phyloP scores from a whole-genome alignment of 2,888 invertebrate species.

The Acanthosepion lycidas region DNA sequence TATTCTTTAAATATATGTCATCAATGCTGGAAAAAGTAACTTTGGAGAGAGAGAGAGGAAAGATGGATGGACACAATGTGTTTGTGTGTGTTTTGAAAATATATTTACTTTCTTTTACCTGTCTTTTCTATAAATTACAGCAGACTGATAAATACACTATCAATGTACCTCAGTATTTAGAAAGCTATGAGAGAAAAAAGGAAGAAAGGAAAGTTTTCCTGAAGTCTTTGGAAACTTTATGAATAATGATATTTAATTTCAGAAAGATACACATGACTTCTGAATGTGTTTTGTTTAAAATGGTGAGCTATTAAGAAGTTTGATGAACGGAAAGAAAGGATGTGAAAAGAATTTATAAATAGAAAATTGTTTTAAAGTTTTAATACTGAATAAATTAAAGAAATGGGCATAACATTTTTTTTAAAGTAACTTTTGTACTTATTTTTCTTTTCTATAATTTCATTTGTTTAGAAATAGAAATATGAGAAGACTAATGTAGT shows the following conservation, averaged over 20 bases:
- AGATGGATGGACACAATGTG: background rate
- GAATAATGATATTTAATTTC: background rate
- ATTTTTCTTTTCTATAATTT: no score
- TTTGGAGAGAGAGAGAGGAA: background rate
- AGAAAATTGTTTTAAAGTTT: no score
- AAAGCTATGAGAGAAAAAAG: background rate
- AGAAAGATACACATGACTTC: background rate
- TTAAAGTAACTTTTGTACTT: no score
- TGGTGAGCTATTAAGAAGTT: no score
- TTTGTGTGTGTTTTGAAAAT: background rate
- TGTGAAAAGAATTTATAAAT: no score
- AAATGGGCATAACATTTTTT: no score
- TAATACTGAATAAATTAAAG: no score
- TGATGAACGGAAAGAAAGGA: no score
- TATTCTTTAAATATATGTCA: background rate
- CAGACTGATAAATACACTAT: background rate
- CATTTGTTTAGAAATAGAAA: no score
- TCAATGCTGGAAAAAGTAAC: constrained; percentile 14
- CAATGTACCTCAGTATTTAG: background rate
- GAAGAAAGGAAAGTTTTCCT: background rate
- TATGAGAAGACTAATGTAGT: no score
- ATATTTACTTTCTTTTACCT: background rate
- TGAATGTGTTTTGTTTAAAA: background rate
- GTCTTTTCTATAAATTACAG: background rate
- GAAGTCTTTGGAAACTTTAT: background rate